These are phyloP conservation scores for Toxotes chatareus DNA, from an alignment of 2,113 vertebrate species.

Conservation along the genomic window DNA sequence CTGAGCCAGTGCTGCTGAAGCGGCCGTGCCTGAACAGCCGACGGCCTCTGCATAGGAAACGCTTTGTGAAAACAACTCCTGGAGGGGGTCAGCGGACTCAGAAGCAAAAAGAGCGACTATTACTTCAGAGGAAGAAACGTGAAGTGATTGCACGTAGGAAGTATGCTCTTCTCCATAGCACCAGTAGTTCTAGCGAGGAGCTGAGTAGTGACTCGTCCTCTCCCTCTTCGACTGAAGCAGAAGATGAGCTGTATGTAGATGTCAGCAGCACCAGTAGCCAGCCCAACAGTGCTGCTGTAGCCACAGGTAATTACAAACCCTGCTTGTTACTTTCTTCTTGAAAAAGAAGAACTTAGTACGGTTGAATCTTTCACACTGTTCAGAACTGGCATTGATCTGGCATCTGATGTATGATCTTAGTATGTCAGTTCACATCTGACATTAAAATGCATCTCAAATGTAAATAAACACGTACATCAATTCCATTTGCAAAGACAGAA, in stretches of 20 bases:
- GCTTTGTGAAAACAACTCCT: constrained; percentile 90
- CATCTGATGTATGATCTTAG: no score
- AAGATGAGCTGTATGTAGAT: constrained; percentile 95
- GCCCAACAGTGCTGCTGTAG: constrained; percentile 88
- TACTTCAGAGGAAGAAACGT: constrained; percentile 95
- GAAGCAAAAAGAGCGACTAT: constrained; percentile 95
- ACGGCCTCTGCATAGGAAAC: constrained; percentile 91
- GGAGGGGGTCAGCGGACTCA: constrained; percentile 91
- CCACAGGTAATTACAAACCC: constrained; percentile 88
- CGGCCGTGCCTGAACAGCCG: constrained; percentile 90
- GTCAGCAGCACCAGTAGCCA: constrained; percentile 91
- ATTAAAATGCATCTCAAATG: no score
- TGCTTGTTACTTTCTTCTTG: background rate
- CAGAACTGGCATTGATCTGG: no score
- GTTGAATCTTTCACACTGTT: no score
- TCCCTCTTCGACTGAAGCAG: constrained; percentile 93
- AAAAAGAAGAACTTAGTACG: no score
- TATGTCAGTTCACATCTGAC: no score
- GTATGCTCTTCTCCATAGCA: constrained; percentile 93
- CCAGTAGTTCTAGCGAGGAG: constrained; percentile 97
- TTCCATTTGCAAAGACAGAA: no score
- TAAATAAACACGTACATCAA: no score
- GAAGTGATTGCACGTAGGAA: constrained; percentile 94
- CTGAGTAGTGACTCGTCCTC: constrained; percentile 93
- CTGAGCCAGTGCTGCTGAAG: constrained; percentile 93